These are phyloP conservation scores for Gonocerus acuteangulatus DNA, from an alignment of 2,888 invertebrate species.

Conservation along the genomic window DNA sequence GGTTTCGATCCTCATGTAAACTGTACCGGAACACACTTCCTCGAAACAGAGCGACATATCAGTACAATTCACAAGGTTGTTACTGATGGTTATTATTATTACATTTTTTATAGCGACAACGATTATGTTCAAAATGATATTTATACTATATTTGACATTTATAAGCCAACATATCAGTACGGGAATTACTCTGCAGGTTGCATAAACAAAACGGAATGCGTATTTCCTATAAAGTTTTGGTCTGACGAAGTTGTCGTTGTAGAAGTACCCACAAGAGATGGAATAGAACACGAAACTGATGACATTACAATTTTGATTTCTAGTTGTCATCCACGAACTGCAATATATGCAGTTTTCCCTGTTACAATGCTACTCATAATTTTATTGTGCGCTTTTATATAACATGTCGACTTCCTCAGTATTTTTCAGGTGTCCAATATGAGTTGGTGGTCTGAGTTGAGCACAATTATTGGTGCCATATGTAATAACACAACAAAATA, in stretches of 20 bases:
- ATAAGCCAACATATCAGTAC: slow-evolving; percentile 74
- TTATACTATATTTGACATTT: slow-evolving; percentile 75
- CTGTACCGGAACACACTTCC: slow-evolving; percentile 61
- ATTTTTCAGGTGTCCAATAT: too few relatives aligned
- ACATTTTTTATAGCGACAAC: slow-evolving; percentile 82
- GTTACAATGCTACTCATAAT: slow-evolving; percentile 66
- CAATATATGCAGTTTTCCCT: slow-evolving; percentile 72
- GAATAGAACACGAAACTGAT: slow-evolving; percentile 66
- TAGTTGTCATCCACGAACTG: slow-evolving; percentile 70
- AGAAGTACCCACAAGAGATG: slow-evolving; percentile 73
- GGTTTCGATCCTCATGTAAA: slow-evolving; percentile 60
- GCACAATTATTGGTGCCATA: too few relatives aligned
- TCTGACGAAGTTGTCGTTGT: slow-evolving; percentile 74
- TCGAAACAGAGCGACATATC: slow-evolving; percentile 60
- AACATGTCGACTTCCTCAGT: neutral
- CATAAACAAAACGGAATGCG: slow-evolving; percentile 68
- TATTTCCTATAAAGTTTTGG: slow-evolving; percentile 61
- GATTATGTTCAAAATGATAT: slow-evolving; percentile 71
- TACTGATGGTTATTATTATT: slow-evolving; percentile 77
- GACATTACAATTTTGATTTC: slow-evolving; percentile 65
- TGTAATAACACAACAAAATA: too few relatives aligned
- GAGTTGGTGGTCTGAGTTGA: too few relatives aligned
- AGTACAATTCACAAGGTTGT: slow-evolving; percentile 61
- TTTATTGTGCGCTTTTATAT: slow-evolving; percentile 73
- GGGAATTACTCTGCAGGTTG: slow-evolving; percentile 63